These are phyloP conservation scores for Bucorvus abyssinicus DNA, from an alignment of 2,797 vertebrate species.

Conservation along the genomic window DNA sequence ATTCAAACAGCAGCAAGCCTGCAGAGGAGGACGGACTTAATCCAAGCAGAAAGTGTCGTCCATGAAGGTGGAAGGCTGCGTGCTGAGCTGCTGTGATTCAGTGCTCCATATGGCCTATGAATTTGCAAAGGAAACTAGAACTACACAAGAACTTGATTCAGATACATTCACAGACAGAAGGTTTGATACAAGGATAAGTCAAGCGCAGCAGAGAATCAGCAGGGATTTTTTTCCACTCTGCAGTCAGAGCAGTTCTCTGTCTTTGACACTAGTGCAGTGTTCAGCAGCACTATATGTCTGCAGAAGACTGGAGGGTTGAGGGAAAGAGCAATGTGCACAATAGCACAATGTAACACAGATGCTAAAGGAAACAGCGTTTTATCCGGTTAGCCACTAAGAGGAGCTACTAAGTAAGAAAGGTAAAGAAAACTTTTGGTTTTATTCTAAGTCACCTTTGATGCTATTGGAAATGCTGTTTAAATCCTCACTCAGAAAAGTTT, in stretches of 20 bases:
- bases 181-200: not conserved
- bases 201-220: not conserved
- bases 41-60: not conserved
- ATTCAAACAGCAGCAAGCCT: not conserved
- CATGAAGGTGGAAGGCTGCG: not conserved
- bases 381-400: conserved; percentile 66
- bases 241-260: not conserved
- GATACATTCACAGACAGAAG: not conserved
- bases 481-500: not conserved
- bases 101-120: accelerated
- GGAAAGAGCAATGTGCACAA: not conserved
- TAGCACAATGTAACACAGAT: not conserved
- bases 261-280: not conserved
- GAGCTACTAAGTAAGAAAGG: conserved; percentile 40
- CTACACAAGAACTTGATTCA: not conserved
- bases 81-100: not conserved
- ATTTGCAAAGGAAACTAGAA: not conserved
- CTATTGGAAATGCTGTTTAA: not conserved
- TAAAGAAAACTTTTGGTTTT: conserved; percentile 19
- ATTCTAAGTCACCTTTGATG: conserved; percentile 15
- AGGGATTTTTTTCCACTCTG: not conserved
- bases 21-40: not conserved
- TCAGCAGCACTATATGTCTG: accelerated
- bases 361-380: not conserved
- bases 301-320: not conserved